Conservation (phyloP, 2,797 vertebrate species). For the Mergus octosetaceus region DNA sequence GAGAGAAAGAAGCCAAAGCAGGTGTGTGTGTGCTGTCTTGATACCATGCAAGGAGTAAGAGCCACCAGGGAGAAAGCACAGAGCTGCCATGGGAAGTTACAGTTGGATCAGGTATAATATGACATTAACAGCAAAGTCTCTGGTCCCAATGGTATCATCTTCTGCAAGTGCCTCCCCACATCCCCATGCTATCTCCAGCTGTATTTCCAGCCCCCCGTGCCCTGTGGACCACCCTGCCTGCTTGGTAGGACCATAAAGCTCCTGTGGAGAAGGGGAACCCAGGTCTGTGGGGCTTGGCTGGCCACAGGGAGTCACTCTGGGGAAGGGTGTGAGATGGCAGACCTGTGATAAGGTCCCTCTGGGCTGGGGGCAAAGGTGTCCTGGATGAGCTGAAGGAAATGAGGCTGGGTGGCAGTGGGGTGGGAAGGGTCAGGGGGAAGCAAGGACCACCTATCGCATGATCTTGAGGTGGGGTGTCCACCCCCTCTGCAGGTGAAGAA, state of each 20-base stretch:
- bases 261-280: not conserved
- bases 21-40: not conserved
- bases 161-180: accelerated
- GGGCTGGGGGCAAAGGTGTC: not conserved
- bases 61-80: not conserved
- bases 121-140: not conserved
- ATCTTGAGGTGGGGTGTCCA: not conserved
- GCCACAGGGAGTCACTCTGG: not conserved
- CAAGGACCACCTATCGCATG: not conserved
- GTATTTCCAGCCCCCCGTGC: not conserved
- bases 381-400: not conserved
- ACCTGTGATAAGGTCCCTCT: not conserved
- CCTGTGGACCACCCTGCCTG: not conserved
- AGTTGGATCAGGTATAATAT: accelerated
- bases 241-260: not conserved
- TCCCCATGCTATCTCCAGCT: too few relatives aligned
- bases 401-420: not conserved
- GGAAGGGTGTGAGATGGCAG: not conserved
- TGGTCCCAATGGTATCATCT: not conserved
- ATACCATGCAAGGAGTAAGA: not conserved
- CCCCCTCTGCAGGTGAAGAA: not conserved
- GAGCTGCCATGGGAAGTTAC: accelerated
- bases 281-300: not conserved
- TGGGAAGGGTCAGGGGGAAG: not conserved
- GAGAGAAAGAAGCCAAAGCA: not conserved